Percentiles rank a stretch among this genome's conserved stretches.
These are phyloP conservation scores for Phalanger gymnotis DNA, from an alignment of 2,797 vertebrate species.

Conservation along the genomic window DNA sequence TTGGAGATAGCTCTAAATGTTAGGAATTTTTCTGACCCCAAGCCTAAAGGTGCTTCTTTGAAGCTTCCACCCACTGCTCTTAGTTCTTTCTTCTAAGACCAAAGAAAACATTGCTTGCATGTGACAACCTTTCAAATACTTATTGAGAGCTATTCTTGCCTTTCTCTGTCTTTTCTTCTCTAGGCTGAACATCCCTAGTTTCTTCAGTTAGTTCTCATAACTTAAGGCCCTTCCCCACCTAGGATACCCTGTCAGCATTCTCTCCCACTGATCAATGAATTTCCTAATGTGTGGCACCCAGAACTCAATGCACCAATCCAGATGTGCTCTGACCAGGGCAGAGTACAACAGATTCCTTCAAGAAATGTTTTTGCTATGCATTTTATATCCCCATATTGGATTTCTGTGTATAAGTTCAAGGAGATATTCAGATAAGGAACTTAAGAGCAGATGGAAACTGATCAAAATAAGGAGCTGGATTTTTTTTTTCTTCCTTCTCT, in stretches of 20 bases:
- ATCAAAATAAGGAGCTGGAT: not conserved
- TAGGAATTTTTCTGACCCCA: not conserved
- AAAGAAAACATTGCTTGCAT: not conserved
- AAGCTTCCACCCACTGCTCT: not conserved
- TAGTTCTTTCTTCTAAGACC: not conserved
- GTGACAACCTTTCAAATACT: not conserved
- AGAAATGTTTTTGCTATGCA: not conserved
- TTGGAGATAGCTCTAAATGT: not conserved
- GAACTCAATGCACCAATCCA: not conserved
- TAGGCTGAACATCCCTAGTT: not conserved
- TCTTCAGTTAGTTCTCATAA: not conserved
- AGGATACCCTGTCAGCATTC: too few relatives aligned
- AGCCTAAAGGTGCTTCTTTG: not conserved
- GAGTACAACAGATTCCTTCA: not conserved
- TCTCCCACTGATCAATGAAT: not conserved
- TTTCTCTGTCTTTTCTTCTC: not conserved
- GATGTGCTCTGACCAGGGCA: not conserved
- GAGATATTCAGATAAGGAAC: not conserved
- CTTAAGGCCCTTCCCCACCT: too few relatives aligned
- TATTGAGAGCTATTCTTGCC: not conserved
- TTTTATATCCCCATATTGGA: not conserved
- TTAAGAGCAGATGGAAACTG: not conserved
- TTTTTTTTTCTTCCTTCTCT: not conserved
- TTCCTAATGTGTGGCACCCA: not conserved
- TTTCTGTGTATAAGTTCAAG: not conserved